Evolutionary conservation across 2,797 vertebrate species (phyloP).

Genomic region (Borostomias antarcticus): DNA sequence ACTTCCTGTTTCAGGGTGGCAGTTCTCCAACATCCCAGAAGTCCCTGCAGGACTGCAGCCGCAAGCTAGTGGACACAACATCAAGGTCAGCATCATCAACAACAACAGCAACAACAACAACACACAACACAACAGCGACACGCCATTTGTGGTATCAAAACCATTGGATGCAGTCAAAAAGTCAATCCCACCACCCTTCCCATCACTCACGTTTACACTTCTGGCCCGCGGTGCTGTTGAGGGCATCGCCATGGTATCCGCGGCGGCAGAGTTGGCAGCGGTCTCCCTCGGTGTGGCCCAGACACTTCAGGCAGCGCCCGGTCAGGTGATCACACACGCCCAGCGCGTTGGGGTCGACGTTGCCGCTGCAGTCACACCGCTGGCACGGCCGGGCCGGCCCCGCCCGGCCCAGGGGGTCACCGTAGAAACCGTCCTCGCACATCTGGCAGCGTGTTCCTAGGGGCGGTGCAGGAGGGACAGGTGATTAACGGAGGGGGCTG

Average conservation of each 20-base stretch:
- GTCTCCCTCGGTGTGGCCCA: constrained; percentile 81
- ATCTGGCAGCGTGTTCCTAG: constrained; percentile 87
- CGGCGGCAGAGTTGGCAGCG: constrained; percentile 80
- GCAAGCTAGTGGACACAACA: constrained; percentile 75
- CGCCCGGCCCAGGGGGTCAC: constrained; percentile 84
- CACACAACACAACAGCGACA: background rate
- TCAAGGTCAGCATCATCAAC: constrained; percentile 28
- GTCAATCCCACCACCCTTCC: background rate
- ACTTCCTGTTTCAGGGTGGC: constrained; percentile 78
- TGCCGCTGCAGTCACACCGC: constrained; percentile 83
- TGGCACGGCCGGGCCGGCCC: constrained; percentile 71
- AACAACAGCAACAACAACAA: background rate
- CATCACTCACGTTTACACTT: constrained; percentile 85
- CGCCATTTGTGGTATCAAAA: background rate
- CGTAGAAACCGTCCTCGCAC: constrained; percentile 90
- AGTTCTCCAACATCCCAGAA: constrained; percentile 60
- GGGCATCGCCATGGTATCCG: constrained; percentile 84
- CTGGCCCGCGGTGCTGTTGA: constrained; percentile 53
- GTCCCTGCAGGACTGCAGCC: constrained; percentile 78
- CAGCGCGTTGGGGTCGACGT: constrained; percentile 85
- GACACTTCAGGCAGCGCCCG: constrained; percentile 86
- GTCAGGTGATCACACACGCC: constrained; percentile 85
- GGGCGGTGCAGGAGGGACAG: constrained; percentile 17
- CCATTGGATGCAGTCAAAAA: background rate
- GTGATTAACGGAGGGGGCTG: constrained; percentile 4